Conservation (phyloP, 1,140 invertebrate species). For the Sitophilus oryzae region DNA sequence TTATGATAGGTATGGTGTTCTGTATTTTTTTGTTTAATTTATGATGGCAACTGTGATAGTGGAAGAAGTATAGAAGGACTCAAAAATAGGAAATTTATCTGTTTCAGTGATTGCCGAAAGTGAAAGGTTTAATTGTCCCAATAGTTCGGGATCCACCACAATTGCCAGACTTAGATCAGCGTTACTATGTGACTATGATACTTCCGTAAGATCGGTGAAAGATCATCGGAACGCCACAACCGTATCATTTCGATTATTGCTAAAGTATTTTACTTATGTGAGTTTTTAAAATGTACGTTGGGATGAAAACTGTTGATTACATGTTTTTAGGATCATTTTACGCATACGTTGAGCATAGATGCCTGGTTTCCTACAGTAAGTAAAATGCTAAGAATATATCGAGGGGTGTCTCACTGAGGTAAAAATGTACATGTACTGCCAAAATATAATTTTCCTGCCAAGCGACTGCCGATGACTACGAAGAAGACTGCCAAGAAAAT, state of each 20-base stretch:
- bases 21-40: too few species aligned
- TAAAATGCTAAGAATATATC: too few species aligned
- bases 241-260: constrained; percentile 45
- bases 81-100: too few species aligned
- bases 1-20: too few species aligned
- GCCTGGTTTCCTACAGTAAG: constrained; percentile 37
- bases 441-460: too few species aligned
- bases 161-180: constrained; percentile 42
- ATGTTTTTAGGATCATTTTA: constrained; percentile 28
- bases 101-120: constrained; percentile 14
- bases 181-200: constrained; percentile 51
- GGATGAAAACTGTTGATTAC: not conserved
- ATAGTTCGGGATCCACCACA: constrained; percentile 19
- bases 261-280: constrained; percentile 52
- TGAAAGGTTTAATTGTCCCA: constrained; percentile 13
- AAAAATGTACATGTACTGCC: too few species aligned
- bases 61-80: too few species aligned
- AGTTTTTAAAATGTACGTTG: constrained; percentile 35
- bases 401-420: too few species aligned
- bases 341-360: constrained; percentile 31
- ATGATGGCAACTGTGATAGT: too few species aligned
- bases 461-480: too few species aligned
- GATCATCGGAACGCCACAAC: constrained; percentile 42
- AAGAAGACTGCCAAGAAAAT: too few species aligned
- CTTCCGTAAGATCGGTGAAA: constrained; percentile 42